These are phyloP conservation scores for Buathra laborator DNA, from an alignment of 2,888 invertebrate genomes.

Conservation along the genomic window DNA sequence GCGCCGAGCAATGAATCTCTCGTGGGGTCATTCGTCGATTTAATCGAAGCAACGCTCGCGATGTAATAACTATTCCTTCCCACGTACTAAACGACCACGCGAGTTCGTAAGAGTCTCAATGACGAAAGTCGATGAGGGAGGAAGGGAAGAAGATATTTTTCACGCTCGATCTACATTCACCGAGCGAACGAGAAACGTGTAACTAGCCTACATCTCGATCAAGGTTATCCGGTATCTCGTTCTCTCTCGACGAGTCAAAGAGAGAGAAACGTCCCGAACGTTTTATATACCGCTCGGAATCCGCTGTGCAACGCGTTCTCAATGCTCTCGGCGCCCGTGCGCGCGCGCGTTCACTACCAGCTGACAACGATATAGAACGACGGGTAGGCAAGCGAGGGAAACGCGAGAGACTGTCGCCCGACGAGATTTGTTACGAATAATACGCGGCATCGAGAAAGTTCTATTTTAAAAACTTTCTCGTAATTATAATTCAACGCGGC, in stretches of 20 bases:
- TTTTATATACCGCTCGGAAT: constrained; percentile 11
- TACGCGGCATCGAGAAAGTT: neutral
- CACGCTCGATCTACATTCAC: constrained; percentile 38
- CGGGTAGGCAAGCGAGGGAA: neutral
- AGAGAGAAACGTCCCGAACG: constrained; percentile 27
- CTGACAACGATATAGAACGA: constrained; percentile 3
- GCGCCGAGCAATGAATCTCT: constrained; percentile 33
- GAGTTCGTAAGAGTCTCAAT: neutral
- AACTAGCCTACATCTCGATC: constrained; percentile 37
- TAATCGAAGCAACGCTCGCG: constrained; percentile 27
- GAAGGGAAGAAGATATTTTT: neutral
- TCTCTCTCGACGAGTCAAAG: neutral
- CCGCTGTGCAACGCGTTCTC: neutral
- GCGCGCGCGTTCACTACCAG: neutral
- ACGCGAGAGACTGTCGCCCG: neutral
- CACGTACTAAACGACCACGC: constrained; percentile 4
- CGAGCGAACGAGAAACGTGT: constrained; percentile 7
- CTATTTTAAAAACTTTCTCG: neutral
- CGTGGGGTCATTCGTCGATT: constrained; percentile 27
- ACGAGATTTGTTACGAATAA: neutral
- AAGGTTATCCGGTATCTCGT: constrained; percentile 42
- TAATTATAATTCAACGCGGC: neutral
- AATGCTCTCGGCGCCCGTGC: constrained; percentile 1
- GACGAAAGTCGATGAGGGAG: neutral
- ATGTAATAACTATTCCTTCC: neutral